Percentiles rank a stretch among this genome's conserved stretches.
These are phyloP conservation scores for Pitangus sulphuratus DNA, from an alignment of 2,797 vertebrate species.

Conservation along the genomic window DNA sequence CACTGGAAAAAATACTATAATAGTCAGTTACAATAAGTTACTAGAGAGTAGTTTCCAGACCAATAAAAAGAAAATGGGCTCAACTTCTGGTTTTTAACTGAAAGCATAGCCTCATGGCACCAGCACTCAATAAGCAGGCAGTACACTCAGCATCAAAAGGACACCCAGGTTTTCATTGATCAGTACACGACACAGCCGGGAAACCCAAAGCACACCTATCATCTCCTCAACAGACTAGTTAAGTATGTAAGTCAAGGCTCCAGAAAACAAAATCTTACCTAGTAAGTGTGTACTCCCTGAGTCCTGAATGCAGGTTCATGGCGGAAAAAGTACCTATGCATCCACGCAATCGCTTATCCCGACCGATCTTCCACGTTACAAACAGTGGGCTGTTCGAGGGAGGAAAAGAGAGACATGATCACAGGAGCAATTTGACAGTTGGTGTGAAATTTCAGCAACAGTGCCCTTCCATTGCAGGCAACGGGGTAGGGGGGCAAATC, in stretches of 20 bases:
- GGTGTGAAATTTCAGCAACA: not conserved
- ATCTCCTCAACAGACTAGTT: not conserved
- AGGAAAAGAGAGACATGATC: slow-evolving; percentile 43
- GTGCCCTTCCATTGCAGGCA: not conserved
- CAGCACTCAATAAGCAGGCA: slow-evolving; percentile 27
- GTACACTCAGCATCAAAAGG: not conserved
- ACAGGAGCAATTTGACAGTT: not conserved
- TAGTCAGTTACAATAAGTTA: not conserved
- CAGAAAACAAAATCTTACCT: slow-evolving; percentile 85
- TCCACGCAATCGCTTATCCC: slow-evolving; percentile 99
- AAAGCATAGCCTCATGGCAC: not conserved
- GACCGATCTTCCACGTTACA: slow-evolving; percentile 99
- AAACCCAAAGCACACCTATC: slow-evolving; percentile 5
- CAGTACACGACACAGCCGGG: not conserved
- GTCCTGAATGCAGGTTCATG: slow-evolving; percentile 99
- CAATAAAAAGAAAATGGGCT: not conserved
- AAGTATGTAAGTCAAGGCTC: not conserved
- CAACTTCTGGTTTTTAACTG: not conserved
- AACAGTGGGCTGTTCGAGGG: slow-evolving; percentile 91
- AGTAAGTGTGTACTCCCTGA: slow-evolving; percentile 99
- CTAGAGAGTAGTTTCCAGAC: not conserved
- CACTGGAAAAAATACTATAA: slow-evolving; percentile 11
- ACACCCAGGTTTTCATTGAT: not conserved
- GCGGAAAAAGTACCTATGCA: slow-evolving; percentile 99
- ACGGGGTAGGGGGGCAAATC: not conserved